Conservation (phyloP, 2,113 vertebrate genomes). For the Protobothrops flavoviridis region DNA sequence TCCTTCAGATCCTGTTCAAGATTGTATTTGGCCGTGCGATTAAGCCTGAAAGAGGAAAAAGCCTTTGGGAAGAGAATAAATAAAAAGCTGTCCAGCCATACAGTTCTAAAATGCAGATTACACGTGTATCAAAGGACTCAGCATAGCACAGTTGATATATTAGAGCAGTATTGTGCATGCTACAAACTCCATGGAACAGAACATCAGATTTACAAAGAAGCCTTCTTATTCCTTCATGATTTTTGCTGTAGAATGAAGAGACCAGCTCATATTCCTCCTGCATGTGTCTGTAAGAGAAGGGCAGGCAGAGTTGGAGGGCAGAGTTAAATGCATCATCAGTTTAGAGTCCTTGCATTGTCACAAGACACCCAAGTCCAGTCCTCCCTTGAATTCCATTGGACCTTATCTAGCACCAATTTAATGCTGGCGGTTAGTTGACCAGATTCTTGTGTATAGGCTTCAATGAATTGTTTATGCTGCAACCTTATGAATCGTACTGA, state of each 20-base stretch:
- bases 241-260: background rate
- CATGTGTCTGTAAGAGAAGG: background rate
- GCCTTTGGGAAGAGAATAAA: background rate
- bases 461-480: background rate
- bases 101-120: background rate
- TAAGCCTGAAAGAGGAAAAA: slow-evolving; percentile 72
- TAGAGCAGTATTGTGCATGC: background rate
- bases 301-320: background rate
- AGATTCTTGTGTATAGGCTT: background rate
- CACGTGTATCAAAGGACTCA: too few relatives aligned
- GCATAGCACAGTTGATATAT: background rate
- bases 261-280: background rate
- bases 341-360: background rate
- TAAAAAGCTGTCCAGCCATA: background rate
- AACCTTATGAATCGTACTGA: background rate
- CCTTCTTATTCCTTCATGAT: too few relatives aligned
- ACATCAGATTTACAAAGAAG: background rate
- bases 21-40: slow-evolving; percentile 82
- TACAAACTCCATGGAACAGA: background rate
- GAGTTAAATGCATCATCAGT: background rate
- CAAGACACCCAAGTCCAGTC: background rate
- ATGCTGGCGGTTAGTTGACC: background rate
- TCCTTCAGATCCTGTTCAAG: slow-evolving; percentile 87
- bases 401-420: background rate
- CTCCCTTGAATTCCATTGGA: background rate